A percentile compares a stretch with the other conserved stretches of the same genome.
These are phyloP conservation scores for Cataglyphis hispanica DNA, from an alignment of 1,140 invertebrate species.

Conservation along the genomic window DNA sequence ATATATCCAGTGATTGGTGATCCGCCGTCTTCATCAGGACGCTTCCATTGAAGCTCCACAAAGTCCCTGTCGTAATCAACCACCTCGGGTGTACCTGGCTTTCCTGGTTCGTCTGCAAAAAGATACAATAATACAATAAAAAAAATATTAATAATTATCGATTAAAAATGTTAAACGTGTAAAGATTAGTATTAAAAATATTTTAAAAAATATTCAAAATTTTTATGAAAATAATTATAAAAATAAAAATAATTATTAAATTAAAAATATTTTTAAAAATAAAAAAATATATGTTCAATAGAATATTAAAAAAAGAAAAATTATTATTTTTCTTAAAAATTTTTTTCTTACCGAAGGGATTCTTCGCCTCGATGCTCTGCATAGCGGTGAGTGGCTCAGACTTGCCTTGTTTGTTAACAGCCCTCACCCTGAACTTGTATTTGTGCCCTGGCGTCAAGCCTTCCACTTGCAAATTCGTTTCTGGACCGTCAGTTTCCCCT, in stretches of 20 bases:
- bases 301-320: neutral
- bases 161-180: neutral
- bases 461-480: slow-evolving; percentile 91
- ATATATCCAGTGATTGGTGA: slow-evolving; percentile 96
- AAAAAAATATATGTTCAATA: neutral
- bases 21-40: slow-evolving; percentile 95
- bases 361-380: slow-evolving; percentile 98
- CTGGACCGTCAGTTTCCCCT: slow-evolving; percentile 94
- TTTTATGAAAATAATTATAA: no score
- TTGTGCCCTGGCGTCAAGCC: slow-evolving; percentile 95
- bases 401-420: slow-evolving; percentile 98
- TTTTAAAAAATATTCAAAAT: no score
- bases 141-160: neutral
- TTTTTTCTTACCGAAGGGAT: slow-evolving; percentile 94
- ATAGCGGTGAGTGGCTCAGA: slow-evolving; percentile 96
- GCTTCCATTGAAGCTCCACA: slow-evolving; percentile 97
- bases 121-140: slow-evolving; percentile 19
- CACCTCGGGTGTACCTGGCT: slow-evolving; percentile 95
- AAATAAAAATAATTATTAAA: no score
- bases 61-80: slow-evolving; percentile 97
- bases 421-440: slow-evolving; percentile 98
- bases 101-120: slow-evolving; percentile 90
- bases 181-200: neutral
- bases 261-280: neutral
- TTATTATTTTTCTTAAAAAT: slow-evolving; percentile 5